Percentiles rank a stretch among this genome's conserved stretches.
Conservation (phyloP, 1,140 invertebrate genomes). For the Holotrichia oblita region DNA sequence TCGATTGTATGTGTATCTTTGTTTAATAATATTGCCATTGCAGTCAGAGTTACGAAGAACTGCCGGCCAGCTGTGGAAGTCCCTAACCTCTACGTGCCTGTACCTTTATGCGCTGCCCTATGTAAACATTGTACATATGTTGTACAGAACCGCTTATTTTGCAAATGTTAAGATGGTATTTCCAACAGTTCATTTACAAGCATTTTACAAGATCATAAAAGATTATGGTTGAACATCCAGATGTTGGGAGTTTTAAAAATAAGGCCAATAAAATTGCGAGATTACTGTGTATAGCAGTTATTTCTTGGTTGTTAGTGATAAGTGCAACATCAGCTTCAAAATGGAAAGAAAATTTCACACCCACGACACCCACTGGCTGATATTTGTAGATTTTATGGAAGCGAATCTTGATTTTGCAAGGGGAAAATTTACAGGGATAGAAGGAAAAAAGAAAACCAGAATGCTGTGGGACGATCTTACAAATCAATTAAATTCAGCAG, state of each 20-base stretch:
- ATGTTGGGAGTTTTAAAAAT: background rate
- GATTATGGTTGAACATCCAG: background rate
- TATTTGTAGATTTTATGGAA: background rate
- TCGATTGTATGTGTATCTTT: background rate
- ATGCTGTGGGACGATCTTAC: constrained; percentile 4
- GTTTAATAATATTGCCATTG: background rate
- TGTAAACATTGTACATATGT: background rate
- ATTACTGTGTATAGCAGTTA: background rate
- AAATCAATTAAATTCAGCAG: background rate
- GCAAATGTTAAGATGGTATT: background rate
- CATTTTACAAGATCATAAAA: too few species aligned
- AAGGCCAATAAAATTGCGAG: background rate
- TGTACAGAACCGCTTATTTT: background rate
- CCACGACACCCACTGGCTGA: constrained; percentile 3
- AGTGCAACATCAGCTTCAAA: background rate
- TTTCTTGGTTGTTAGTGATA: constrained; percentile 7
- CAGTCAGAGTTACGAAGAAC: too few species aligned
- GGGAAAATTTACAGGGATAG: constrained; percentile 2
- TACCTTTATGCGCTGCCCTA: background rate
- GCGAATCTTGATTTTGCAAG: background rate
- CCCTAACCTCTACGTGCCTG: too few species aligned
- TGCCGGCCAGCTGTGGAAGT: background rate
- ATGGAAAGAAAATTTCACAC: background rate
- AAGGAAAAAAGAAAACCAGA: background rate
- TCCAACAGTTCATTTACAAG: background rate